phyloP scores from a whole-genome alignment of 2,888 invertebrate species.

The Epirrhoe tristata region DNA sequence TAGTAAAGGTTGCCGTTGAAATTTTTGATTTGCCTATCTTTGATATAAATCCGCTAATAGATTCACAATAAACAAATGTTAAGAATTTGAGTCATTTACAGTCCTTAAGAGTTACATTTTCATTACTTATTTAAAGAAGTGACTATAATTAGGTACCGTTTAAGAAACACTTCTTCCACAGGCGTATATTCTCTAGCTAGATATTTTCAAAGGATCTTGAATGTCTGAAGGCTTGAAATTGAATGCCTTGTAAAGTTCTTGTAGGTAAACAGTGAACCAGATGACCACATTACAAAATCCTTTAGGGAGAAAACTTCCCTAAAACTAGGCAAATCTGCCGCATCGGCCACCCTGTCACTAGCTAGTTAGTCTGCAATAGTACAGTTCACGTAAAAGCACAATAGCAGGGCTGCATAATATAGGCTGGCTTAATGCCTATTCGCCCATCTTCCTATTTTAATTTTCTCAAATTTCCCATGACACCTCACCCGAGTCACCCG shows the following conservation, averaged over 20 bases:
- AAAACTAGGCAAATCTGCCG: slow-evolving; percentile 18
- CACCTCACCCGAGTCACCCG: slow-evolving; percentile 81
- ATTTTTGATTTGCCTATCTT: neutral
- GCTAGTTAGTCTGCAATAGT: slow-evolving; percentile 73
- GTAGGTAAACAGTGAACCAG: no score
- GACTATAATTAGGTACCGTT: no score
- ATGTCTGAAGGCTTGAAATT: no score
- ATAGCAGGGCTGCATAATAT: slow-evolving; percentile 70
- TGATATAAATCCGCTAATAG: neutral
- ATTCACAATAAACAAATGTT: neutral
- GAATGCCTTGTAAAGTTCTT: no score
- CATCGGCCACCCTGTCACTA: slow-evolving; percentile 48
- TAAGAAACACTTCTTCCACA: no score
- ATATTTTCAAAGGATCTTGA: no score
- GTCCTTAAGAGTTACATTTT: no score
- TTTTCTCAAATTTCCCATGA: slow-evolving; percentile 86
- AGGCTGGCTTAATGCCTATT: slow-evolving; percentile 74
- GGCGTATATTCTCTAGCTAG: no score
- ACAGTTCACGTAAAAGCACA: slow-evolving; percentile 67
- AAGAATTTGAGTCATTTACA: neutral
- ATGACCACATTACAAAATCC: neutral
- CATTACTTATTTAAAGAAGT: no score
- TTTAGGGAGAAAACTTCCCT: slow-evolving; percentile 2
- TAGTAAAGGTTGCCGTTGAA: slow-evolving; percentile 9
- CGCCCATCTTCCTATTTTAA: slow-evolving; percentile 85